These are phyloP conservation scores for Coregonus clupeaformis DNA, from an alignment of 2,113 vertebrate species.

Conservation along the genomic window DNA sequence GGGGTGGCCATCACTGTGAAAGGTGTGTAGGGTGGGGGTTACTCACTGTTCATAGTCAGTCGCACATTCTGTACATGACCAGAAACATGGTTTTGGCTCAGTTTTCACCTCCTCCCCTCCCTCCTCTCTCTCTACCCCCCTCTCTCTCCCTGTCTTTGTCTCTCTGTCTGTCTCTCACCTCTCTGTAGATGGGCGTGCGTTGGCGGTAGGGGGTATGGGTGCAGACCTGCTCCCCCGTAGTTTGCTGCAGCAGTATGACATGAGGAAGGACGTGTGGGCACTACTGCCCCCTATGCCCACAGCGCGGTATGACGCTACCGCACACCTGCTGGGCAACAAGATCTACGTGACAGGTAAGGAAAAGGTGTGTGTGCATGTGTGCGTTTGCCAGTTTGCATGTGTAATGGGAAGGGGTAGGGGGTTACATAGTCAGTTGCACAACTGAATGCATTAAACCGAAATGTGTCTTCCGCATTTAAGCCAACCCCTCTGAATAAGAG, in stretches of 20 bases:
- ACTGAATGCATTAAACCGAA: too few relatives aligned
- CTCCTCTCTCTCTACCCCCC: background rate
- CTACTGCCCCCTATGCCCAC: slow-evolving; percentile 91
- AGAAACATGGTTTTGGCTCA: background rate
- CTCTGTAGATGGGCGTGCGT: slow-evolving; percentile 82
- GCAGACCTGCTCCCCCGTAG: slow-evolving; percentile 88
- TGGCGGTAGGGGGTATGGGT: slow-evolving; percentile 93
- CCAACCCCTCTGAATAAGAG: too few relatives aligned
- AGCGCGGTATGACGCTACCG: slow-evolving; percentile 87
- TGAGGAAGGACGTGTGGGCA: slow-evolving; percentile 94
- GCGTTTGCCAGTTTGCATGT: slow-evolving; percentile 7
- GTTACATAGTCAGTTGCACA: too few relatives aligned
- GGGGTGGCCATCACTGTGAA: slow-evolving; percentile 89
- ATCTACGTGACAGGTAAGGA: slow-evolving; percentile 88
- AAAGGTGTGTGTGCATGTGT: background rate
- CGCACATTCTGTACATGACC: background rate
- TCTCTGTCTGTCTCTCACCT: background rate
- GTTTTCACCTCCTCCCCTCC: background rate
- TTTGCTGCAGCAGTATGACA: slow-evolving; percentile 93
- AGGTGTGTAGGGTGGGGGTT: slow-evolving; percentile 70
- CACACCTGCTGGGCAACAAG: slow-evolving; percentile 85
- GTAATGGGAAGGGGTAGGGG: background rate
- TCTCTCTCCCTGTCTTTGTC: background rate
- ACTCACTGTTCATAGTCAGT: background rate
- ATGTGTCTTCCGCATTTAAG: too few relatives aligned